Percentiles rank a stretch among this genome's conserved stretches.
Evolutionary conservation across 37 sponge, comb jelly and placozoan genomes (phyloP).

Genomic region (Hormiphora californensis): DNA sequence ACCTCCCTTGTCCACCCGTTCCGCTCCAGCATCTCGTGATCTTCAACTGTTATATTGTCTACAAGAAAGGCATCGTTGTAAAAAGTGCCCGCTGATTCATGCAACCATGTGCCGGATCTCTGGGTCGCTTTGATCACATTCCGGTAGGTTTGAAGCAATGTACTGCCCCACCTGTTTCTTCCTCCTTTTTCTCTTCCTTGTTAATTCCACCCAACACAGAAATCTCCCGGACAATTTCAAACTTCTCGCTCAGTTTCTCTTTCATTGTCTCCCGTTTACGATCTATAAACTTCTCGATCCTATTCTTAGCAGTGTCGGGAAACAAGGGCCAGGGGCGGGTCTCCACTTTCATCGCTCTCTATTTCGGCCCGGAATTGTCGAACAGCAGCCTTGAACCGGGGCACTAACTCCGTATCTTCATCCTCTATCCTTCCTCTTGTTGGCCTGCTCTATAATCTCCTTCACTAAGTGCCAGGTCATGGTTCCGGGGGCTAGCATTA

Average conservation of each 20-base stretch:
- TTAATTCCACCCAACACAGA: background rate
- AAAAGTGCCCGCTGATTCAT: conserved; percentile 1
- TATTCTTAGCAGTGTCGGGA: conserved; percentile 2
- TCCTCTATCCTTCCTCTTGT: background rate
- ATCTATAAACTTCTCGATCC: conserved; percentile 20
- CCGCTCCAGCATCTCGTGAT: background rate
- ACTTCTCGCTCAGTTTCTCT: conserved; percentile 13
- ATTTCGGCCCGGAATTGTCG: conserved; percentile 32
- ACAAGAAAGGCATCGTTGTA: conserved; percentile 42
- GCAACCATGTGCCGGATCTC: conserved; percentile 1
- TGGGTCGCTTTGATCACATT: conserved; percentile 8
- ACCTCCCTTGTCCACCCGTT: conserved; percentile 27
- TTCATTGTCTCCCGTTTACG: background rate
- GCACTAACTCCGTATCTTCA: conserved; percentile 10
- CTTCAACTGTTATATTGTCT: background rate
- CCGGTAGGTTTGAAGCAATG: conserved; percentile 7
- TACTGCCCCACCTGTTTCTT: conserved; percentile 1
- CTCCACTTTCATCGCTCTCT: conserved; percentile 33
- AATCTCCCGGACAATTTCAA: conserved; percentile 26
- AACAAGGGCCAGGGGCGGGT: conserved; percentile 43
- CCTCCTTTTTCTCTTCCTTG: background rate
- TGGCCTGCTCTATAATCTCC: conserved; percentile 25
- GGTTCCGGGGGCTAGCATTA: conserved; percentile 10
- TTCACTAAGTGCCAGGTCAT: conserved; percentile 19
- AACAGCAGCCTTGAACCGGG: conserved; percentile 24